These are phyloP conservation scores for Deroplatys truncata DNA, from an alignment of 2,888 invertebrate genomes.

Conservation along the genomic window DNA sequence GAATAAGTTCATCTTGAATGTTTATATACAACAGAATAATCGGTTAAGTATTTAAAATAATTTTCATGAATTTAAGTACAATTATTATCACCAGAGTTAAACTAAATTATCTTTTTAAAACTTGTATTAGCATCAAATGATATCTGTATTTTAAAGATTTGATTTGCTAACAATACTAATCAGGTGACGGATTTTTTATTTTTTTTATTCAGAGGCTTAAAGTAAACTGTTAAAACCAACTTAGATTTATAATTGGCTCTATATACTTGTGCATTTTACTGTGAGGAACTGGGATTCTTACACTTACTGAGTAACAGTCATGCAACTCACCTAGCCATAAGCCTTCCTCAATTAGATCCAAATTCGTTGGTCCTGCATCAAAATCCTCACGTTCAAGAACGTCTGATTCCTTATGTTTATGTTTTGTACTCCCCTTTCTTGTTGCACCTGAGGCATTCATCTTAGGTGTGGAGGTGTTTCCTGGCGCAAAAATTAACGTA, in stretches of 20 bases:
- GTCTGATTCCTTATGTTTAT: conserved; percentile 14
- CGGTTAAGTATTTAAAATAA: background rate
- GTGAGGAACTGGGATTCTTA: background rate
- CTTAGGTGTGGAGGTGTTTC: background rate
- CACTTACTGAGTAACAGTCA: background rate
- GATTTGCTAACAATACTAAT: background rate
- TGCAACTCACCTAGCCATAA: conserved; percentile 48
- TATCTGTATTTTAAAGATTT: background rate
- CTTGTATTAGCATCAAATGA: background rate
- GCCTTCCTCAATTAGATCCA: conserved; percentile 52
- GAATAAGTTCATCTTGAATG: background rate
- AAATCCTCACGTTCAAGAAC: conserved; percentile 44
- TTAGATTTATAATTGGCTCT: no score
- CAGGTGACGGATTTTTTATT: no score
- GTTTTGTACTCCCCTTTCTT: conserved; percentile 7
- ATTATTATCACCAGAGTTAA: background rate
- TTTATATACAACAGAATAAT: background rate
- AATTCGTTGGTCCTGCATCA: conserved; percentile 55
- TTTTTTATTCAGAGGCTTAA: no score
- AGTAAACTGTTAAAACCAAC: no score
- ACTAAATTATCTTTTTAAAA: background rate
- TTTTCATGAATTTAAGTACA: background rate
- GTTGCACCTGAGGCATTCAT: conserved; percentile 2
- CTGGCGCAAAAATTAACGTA: background rate
- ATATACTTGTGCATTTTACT: background rate